Evolutionary conservation across 92 coral and sea anemone genomes (phyloP).

Genomic region (Meandrina meandrites): DNA sequence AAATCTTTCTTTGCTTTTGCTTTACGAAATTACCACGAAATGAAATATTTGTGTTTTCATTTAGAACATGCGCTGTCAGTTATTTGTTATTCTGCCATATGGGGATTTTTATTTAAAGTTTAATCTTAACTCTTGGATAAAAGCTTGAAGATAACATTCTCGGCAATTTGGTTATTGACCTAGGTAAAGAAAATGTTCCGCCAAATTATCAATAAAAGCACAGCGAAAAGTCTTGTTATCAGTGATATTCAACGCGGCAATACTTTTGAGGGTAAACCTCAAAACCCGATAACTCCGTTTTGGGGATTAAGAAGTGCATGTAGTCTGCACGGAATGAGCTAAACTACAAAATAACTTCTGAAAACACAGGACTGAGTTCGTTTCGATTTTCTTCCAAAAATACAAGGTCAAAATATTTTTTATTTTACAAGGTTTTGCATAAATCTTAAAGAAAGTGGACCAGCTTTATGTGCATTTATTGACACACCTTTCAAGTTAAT

Average conservation of each 20-base stretch:
- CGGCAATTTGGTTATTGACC: background rate
- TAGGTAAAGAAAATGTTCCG: background rate
- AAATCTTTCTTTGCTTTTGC: background rate
- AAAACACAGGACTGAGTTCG: background rate
- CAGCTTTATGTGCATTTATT: background rate
- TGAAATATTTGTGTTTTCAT: background rate
- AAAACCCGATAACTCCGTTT: background rate
- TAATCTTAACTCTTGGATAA: background rate
- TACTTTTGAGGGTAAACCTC: background rate
- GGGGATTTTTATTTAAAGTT: background rate
- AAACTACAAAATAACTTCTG: background rate
- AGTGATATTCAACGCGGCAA: background rate
- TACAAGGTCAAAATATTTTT: background rate
- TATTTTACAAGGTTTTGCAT: background rate
- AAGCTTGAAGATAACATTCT: background rate
- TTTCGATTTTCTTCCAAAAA: background rate
- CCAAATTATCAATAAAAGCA: background rate
- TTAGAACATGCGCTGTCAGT: background rate
- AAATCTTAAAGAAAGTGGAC: background rate
- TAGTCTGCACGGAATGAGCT: background rate
- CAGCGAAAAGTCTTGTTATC: conserved; percentile 1
- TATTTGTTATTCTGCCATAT: background rate
- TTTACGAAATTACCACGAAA: background rate
- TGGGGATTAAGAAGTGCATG: background rate
- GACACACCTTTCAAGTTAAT: background rate